Evolutionary conservation across 2,888 invertebrate genomes (phyloP).

Genomic region (Escarpia spicata): DNA sequence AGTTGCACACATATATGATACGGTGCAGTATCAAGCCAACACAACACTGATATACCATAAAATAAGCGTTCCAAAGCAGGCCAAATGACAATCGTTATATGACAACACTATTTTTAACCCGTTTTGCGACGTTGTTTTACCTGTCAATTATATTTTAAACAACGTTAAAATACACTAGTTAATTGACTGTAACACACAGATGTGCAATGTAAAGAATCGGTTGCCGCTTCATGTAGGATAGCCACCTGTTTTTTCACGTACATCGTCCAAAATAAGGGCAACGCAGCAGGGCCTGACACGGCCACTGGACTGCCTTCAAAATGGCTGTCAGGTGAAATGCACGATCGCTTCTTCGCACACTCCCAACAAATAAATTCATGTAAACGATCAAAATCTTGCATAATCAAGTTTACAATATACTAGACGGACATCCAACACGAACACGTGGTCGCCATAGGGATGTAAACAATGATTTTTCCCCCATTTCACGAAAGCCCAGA

Average conservation of each 20-base stretch:
- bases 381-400: not conserved
- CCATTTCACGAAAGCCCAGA: not conserved
- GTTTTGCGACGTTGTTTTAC: not conserved
- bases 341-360: not conserved
- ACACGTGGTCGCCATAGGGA: conserved; percentile 46
- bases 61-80: not conserved
- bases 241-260: not conserved
- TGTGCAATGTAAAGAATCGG: not conserved
- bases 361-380: not conserved
- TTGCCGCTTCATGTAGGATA: not conserved
- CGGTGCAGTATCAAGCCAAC: not conserved
- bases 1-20: not conserved
- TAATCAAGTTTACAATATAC: not conserved
- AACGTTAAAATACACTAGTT: not conserved
- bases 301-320: conserved; percentile 20
- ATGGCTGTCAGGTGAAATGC: not conserved
- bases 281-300: conserved; percentile 17
- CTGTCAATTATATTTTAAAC: not conserved
- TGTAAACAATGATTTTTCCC: conserved; percentile 43
- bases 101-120: not conserved
- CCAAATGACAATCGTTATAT: not conserved
- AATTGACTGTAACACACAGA: not conserved
- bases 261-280: not conserved
- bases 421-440: conserved; percentile 23
- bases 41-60: not conserved